Evolutionary conservation across 2,113 vertebrate genomes (phyloP).

Genomic region (Aspidoscelis tigris): DNA sequence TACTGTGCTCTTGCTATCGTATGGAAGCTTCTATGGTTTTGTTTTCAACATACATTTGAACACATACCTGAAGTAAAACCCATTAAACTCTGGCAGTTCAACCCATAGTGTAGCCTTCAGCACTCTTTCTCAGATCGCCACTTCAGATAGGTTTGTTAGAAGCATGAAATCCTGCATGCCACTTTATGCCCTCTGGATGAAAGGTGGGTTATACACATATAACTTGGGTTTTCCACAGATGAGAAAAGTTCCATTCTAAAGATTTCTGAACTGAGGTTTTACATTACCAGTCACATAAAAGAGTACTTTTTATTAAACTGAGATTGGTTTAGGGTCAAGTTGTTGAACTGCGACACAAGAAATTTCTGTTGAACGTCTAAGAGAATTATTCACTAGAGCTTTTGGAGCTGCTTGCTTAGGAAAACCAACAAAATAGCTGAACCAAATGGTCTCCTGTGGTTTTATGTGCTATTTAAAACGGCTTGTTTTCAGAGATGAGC

Average conservation of each 20-base stretch:
- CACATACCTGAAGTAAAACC: too few species aligned
- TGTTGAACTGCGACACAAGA: not conserved
- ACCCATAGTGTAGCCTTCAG: too few species aligned
- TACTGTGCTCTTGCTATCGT: too few species aligned
- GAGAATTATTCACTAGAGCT: not conserved
- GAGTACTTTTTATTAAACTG: not conserved
- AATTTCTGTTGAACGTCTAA: not conserved
- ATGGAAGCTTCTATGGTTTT: too few species aligned
- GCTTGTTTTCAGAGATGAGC: constrained; percentile 32
- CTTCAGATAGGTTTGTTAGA: not conserved
- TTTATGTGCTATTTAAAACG: constrained; percentile 44
- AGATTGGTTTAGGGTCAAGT: not conserved
- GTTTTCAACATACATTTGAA: too few species aligned
- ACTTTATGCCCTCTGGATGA: not conserved
- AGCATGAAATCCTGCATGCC: not conserved
- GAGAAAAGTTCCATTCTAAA: not conserved
- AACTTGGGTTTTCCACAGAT: not conserved
- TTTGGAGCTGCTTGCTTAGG: constrained; percentile 36
- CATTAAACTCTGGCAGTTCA: too few species aligned
- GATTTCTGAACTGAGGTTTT: not conserved
- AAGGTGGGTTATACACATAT: not conserved
- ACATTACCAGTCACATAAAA: not conserved
- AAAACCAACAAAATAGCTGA: constrained; percentile 45
- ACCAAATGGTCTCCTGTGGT: constrained; percentile 29
- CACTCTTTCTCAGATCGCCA: not conserved